These are phyloP conservation scores for Phalera bucephala DNA, from an alignment of 2,888 invertebrate species.

Conservation along the genomic window DNA sequence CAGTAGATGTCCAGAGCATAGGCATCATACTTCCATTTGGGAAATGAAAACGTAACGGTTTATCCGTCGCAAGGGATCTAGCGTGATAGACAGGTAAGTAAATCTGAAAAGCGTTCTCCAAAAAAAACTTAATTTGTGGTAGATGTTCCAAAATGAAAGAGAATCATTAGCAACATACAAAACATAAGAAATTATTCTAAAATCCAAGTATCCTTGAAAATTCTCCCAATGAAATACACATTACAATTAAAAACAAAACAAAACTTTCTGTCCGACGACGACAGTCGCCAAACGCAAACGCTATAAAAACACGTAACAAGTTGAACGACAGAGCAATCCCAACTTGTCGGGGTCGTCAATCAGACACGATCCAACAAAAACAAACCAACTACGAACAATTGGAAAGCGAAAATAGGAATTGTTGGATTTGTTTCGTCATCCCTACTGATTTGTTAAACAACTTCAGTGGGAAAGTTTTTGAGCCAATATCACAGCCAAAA, in stretches of 20 bases:
- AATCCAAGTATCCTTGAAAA: too few species aligned
- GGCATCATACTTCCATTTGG: too few species aligned
- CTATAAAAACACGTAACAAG: conserved; percentile 29
- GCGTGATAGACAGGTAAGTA: too few species aligned
- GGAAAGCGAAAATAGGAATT: conserved; percentile 33
- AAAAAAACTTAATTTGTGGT: too few species aligned
- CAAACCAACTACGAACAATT: conserved; percentile 27
- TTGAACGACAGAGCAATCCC: conserved; percentile 37
- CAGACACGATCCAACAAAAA: conserved; percentile 37
- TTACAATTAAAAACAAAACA: conserved; percentile 19
- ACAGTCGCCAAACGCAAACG: conserved; percentile 12
- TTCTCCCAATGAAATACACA: conserved; percentile 11
- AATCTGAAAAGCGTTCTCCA: too few species aligned
- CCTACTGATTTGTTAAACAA: conserved; percentile 42
- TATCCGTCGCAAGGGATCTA: too few species aligned
- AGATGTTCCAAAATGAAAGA: too few species aligned
- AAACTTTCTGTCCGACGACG: conserved; percentile 12
- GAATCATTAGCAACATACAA: too few species aligned
- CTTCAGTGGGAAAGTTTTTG: conserved; percentile 17
- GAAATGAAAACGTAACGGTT: too few species aligned
- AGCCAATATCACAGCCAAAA: conserved; percentile 20
- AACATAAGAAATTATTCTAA: too few species aligned
- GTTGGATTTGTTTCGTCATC: conserved; percentile 44
- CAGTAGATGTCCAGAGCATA: too few species aligned
- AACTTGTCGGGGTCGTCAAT: conserved; percentile 40